Evolutionary conservation across 2,888 invertebrate genomes (phyloP).

Genomic region (Halocaridina rubra): DNA sequence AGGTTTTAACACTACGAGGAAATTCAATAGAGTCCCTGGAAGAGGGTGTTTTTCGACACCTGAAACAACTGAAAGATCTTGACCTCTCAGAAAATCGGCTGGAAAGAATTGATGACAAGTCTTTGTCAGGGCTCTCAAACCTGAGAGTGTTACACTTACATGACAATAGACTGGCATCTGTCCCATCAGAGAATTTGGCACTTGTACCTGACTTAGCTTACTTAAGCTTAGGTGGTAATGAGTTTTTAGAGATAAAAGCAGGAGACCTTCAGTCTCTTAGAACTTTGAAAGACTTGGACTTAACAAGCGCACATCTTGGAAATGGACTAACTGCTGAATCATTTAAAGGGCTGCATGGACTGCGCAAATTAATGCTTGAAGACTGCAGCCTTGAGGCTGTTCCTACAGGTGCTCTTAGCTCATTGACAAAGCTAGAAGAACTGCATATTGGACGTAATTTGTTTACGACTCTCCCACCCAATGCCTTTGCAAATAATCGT

Average conservation of each 20-base stretch:
- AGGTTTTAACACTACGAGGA: conserved; percentile 55
- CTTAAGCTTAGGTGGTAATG: conserved; percentile 72
- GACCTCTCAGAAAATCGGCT: conserved; percentile 68
- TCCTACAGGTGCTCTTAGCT: conserved; percentile 47
- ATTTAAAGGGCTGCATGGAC: conserved; percentile 36
- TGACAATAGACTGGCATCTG: conserved; percentile 71
- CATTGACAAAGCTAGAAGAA: conserved; percentile 49
- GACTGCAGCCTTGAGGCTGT: conserved; percentile 49
- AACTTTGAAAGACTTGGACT: conserved; percentile 46
- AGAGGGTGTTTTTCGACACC: conserved; percentile 38
- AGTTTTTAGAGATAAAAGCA: conserved; percentile 32
- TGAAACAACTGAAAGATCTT: conserved; percentile 66
- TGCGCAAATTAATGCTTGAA: conserved; percentile 50
- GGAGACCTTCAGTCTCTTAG: conserved; percentile 40
- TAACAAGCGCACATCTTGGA: conserved; percentile 38
- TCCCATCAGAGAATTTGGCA: conserved; percentile 70
- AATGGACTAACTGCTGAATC: conserved; percentile 37
- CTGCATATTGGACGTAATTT: conserved; percentile 54
- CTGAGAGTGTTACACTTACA: conserved; percentile 73
- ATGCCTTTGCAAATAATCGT: conserved; percentile 47
- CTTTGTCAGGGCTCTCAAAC: conserved; percentile 70
- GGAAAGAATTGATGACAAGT: conserved; percentile 65
- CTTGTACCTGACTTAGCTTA: conserved; percentile 69
- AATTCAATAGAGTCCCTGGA: conserved; percentile 49
- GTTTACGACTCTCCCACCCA: conserved; percentile 36